Evolutionary conservation across 2,797 vertebrate species (phyloP).

Genomic region (Sebastes melanostomus): DNA sequence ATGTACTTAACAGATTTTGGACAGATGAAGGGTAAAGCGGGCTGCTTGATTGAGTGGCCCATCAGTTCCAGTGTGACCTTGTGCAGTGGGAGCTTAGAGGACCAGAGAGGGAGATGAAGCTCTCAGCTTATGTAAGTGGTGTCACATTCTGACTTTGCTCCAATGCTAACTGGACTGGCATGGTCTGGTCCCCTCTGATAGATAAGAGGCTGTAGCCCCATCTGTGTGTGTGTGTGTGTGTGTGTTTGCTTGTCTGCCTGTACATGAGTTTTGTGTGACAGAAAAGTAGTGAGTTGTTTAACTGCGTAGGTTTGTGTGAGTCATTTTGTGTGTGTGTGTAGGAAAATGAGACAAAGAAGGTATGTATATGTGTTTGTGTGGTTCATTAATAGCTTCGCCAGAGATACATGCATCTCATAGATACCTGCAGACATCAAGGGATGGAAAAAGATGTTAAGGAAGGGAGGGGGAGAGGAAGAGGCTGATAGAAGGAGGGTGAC

Average conservation of each 20-base stretch:
- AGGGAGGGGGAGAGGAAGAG: slow-evolving; percentile 4
- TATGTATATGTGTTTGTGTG: slow-evolving; percentile 8
- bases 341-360: neutral
- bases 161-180: slow-evolving; percentile 43
- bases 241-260: neutral
- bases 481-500: slow-evolving; percentile 24
- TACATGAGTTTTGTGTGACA: neutral
- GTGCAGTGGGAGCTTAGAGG: slow-evolving; percentile 52
- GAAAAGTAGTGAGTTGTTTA: neutral
- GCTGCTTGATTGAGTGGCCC: slow-evolving; percentile 61
- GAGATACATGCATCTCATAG: slow-evolving; percentile 22
- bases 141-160: slow-evolving; percentile 55
- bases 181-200: slow-evolving; percentile 26
- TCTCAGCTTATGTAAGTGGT: slow-evolving; percentile 64
- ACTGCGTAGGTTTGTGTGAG: neutral
- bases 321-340: neutral
- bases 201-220: neutral
- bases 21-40: slow-evolving; percentile 56
- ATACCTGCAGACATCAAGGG: slow-evolving; percentile 35
- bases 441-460: slow-evolving; percentile 9
- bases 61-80: slow-evolving; percentile 64
- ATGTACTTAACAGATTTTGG: slow-evolving; percentile 65
- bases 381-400: slow-evolving; percentile 42
- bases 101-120: slow-evolving; percentile 36
- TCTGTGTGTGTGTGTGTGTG: neutral